These are phyloP conservation scores for Thera britannica DNA, from an alignment of 2,888 invertebrate species.

Conservation along the genomic window DNA sequence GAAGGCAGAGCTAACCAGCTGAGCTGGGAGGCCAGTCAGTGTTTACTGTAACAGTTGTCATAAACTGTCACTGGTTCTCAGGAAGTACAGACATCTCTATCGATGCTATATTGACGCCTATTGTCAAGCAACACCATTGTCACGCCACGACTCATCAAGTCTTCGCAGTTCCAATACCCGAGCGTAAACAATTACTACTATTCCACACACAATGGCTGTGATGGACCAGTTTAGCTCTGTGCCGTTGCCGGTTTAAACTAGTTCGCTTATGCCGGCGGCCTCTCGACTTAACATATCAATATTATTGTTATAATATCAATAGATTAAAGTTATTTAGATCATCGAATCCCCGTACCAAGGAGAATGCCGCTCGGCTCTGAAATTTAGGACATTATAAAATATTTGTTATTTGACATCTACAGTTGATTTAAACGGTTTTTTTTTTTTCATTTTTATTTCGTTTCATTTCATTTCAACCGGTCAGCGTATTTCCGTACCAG, in stretches of 20 bases:
- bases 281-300: background rate
- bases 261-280: background rate
- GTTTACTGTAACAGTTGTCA: background rate
- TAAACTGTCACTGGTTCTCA: background rate
- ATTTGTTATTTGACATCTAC: too few species aligned
- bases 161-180: background rate
- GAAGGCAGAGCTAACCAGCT: too few species aligned
- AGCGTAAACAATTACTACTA: slow-evolving; percentile 4
- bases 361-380: too few species aligned
- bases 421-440: too few species aligned
- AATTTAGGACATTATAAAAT: too few species aligned
- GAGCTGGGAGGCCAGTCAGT: too few species aligned
- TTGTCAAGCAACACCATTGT: slow-evolving; percentile 8
- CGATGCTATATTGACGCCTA: background rate
- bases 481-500: too few species aligned
- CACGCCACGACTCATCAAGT: slow-evolving; percentile 1
- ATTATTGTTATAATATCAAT: too few species aligned
- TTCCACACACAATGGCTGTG: slow-evolving; percentile 6
- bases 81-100: background rate
- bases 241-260: background rate
- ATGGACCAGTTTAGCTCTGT: background rate
- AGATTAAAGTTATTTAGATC: too few species aligned
- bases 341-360: too few species aligned
- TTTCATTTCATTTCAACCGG: too few species aligned
- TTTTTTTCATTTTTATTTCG: too few species aligned